phyloP scores from a whole-genome alignment of 92 coral and sea anemone genomes.

The Bergia sp. region DNA sequence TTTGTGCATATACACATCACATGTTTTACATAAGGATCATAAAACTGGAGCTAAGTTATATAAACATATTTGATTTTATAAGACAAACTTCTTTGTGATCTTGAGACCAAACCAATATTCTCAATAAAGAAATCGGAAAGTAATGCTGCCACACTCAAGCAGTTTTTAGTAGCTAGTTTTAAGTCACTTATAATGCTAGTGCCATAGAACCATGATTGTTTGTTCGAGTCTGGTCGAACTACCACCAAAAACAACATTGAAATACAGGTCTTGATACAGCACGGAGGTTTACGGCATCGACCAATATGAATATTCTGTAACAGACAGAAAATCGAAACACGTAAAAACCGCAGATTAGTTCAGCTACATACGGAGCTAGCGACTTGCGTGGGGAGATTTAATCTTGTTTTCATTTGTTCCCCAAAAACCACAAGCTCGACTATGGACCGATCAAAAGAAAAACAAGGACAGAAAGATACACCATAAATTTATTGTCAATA shows the following conservation, averaged over 20 bases:
- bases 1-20: too few species aligned
- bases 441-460: neutral
- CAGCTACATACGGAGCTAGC: neutral
- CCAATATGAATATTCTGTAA: neutral
- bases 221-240: neutral
- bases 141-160: neutral
- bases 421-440: constrained; percentile 31
- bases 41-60: too few species aligned
- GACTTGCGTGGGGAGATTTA: neutral
- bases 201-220: too few species aligned
- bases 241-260: neutral
- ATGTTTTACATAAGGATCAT: too few species aligned
- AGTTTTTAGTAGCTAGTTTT: neutral
- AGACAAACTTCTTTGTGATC: too few species aligned
- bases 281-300: neutral
- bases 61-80: too few species aligned
- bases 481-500: neutral
- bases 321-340: neutral
- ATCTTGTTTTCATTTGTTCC: constrained; percentile 11
- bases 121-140: too few species aligned
- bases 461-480: neutral
- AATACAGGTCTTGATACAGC: neutral
- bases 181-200: neutral
- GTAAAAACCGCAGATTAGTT: neutral
- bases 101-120: too few species aligned